These are phyloP conservation scores for Doryteuthis pealeii DNA, from an alignment of 1,140 invertebrate genomes.

Conservation along the genomic window DNA sequence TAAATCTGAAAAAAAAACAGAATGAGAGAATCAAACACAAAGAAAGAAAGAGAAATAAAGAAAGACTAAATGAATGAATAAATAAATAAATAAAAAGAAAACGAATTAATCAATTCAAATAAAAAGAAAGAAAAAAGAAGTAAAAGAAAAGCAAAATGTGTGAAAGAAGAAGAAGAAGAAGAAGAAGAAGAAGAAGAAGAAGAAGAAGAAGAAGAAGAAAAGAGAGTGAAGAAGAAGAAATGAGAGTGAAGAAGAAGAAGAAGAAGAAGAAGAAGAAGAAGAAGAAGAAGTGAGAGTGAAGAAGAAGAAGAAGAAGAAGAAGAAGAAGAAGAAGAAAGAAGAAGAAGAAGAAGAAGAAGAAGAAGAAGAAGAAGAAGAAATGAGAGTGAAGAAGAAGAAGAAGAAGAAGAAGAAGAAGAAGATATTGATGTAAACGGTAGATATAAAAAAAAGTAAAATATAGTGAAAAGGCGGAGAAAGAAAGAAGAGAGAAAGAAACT, in stretches of 20 bases:
- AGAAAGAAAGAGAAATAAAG: no score
- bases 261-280: slow-evolving; percentile 19
- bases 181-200: not conserved
- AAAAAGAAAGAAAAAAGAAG: no score
- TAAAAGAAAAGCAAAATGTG: no score
- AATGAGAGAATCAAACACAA: no score
- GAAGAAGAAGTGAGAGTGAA: slow-evolving; percentile 11
- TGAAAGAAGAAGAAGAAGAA: slow-evolving; percentile 15
- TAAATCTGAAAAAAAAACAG: no score
- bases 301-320: slow-evolving; percentile 18
- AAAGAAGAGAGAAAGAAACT: no score
- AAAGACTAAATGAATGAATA: no score
- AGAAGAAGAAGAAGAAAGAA: slow-evolving; percentile 26
- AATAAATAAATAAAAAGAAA: no score
- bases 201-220: slow-evolving; percentile 3
- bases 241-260: no score
- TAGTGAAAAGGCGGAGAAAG: not conserved
- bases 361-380: slow-evolving; percentile 27
- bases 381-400: slow-evolving; percentile 30
- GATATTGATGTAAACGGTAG: slow-evolving; percentile 16
- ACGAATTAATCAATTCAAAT: no score
- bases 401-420: slow-evolving; percentile 22
- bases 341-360: slow-evolving; percentile 32
- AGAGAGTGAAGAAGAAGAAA: not conserved
- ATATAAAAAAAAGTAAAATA: slow-evolving; percentile 16